Base-by-base conservation (phyloP, 2,888 invertebrate species). In the Idaea dimidiata region DNA sequence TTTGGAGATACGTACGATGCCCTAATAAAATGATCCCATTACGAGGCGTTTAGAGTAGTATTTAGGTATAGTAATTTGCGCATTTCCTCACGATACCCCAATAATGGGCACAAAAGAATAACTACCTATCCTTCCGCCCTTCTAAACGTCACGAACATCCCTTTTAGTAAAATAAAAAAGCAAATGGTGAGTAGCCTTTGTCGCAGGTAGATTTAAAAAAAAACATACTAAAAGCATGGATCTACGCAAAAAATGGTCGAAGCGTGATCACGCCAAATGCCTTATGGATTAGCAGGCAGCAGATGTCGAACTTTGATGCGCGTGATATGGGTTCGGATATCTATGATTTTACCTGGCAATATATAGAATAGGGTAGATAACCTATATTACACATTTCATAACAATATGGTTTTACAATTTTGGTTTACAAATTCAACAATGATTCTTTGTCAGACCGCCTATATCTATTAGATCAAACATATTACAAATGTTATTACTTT, bases 41-140 rank as follows among this genome's bases (percentile, higher is more conserved):
- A 69, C 64, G 69, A 69, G 67, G 64, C 70, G 76, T 79, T 73
- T 71, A 71, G 69, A 67, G 66, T 73, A 71, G 71, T 76, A 81
- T 78, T 83, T 79, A n/a, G n/a, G n/a, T n/a, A 66, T 77, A 72
- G 75, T 81, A 84, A 84, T 87, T 86, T 87, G 83, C 82, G 81
- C 82, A 84, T 87, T 86, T 88, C 87, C 86, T 86, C 81, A 82
- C 81, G 79, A 79, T 81, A 77, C 81, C 79, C 80, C 79, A 82
- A 87, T 85, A 87, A 83, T 79, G 76, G 76, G 81, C 80, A 89
- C 84, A 87, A 88, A 86, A 74, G 81, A 83, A 78, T 74, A 80
- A 82, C 84, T 83, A 81, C 82, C 86, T 87, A 91, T 90, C 88
- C 91, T 91, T 91, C 91, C 90, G 90, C 88, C 87, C 86, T 83